A percentile compares a stretch with the other conserved stretches of the same genome.
These are phyloP conservation scores for Caloenas nicobarica DNA, from an alignment of 2,113 vertebrate genomes.

Conservation along the genomic window DNA sequence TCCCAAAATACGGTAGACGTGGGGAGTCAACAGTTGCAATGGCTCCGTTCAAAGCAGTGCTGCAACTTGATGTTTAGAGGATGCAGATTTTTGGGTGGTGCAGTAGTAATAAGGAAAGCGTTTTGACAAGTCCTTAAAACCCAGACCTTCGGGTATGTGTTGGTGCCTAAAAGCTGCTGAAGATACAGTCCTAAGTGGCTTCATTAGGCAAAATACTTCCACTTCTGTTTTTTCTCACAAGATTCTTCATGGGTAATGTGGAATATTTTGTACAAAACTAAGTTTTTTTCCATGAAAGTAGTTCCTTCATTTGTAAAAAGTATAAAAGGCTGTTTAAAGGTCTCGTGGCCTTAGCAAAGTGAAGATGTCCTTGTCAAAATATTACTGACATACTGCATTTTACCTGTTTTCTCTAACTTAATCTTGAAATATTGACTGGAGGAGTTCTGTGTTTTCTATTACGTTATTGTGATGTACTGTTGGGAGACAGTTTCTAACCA, in stretches of 20 bases:
- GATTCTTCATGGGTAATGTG: background rate
- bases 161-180: background rate
- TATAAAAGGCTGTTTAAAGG: background rate
- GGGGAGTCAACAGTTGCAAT: background rate
- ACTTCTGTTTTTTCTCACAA: background rate
- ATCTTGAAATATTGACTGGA: background rate
- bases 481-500: background rate
- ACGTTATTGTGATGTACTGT: background rate
- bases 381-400: background rate
- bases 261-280: background rate
- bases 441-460: background rate
- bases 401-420: background rate
- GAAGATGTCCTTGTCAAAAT: background rate
- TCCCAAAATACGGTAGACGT: background rate
- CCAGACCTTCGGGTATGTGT: background rate
- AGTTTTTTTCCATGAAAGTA: background rate
- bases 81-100: background rate
- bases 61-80: rapidly evolving
- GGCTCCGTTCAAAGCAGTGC: background rate
- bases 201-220: background rate
- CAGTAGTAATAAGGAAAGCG: background rate
- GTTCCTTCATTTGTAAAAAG: background rate
- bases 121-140: background rate
- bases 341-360: background rate
- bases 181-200: background rate